These are phyloP conservation scores for Orchestes rusci DNA, from an alignment of 2,888 invertebrate genomes.

Conservation along the genomic window DNA sequence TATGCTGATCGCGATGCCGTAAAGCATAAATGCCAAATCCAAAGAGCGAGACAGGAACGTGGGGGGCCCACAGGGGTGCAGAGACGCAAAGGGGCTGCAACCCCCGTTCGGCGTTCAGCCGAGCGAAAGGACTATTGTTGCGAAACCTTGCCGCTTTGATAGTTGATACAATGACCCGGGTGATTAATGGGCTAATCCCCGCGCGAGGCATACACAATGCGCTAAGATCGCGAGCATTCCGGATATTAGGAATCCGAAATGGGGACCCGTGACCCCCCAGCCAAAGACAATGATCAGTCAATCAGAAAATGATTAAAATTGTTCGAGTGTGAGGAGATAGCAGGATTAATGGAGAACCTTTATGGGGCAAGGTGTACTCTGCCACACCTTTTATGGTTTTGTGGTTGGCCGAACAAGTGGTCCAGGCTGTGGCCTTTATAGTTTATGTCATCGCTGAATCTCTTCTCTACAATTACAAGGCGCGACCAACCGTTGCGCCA, in stretches of 20 bases:
- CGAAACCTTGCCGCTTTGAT: slow-evolving; percentile 46
- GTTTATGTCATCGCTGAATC: slow-evolving; percentile 22
- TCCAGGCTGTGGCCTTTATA: slow-evolving; percentile 13
- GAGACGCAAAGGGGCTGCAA: slow-evolving; percentile 12
- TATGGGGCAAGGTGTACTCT: no score
- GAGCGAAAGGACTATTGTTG: slow-evolving; percentile 35
- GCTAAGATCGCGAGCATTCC: slow-evolving; percentile 45
- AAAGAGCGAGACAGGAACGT: slow-evolving; percentile 23
- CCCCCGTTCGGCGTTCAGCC: slow-evolving; percentile 24
- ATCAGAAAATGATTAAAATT: not conserved
- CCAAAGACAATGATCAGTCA: slow-evolving; percentile 10
- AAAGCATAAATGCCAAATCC: slow-evolving; percentile 25
- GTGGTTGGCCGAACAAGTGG: slow-evolving; percentile 13
- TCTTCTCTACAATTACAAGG: slow-evolving; percentile 22
- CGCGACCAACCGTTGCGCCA: slow-evolving; percentile 21
- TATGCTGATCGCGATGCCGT: slow-evolving; percentile 24
- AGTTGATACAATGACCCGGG: slow-evolving; percentile 48
- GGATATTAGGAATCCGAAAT: slow-evolving; percentile 46
- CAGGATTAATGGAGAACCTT: no score
- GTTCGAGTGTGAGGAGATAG: not conserved
- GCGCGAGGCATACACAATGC: slow-evolving; percentile 47
- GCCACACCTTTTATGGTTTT: no score
- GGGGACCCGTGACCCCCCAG: slow-evolving; percentile 6
- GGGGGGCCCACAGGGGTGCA: slow-evolving; percentile 11
- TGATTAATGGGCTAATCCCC: slow-evolving; percentile 48